These are phyloP conservation scores for Isotomurus palustris DNA, from an alignment of 2,888 invertebrate species.

Conservation along the genomic window DNA sequence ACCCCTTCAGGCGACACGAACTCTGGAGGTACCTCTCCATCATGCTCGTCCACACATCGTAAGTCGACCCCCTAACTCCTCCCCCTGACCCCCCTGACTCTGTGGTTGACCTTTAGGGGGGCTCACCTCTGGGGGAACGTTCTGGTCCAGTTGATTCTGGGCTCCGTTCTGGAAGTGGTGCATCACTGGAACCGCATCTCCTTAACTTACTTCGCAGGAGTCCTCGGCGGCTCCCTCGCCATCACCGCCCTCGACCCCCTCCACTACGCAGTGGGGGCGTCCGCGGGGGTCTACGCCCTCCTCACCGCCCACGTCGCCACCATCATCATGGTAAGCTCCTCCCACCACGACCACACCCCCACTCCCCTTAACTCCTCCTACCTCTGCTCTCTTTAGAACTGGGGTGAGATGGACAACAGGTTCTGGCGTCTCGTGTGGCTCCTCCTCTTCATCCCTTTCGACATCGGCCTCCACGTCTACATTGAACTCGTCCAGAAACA, in stretches of 20 bases:
- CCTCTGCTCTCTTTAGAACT: slow-evolving; percentile 7
- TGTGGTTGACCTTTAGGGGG: background rate
- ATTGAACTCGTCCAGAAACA: background rate
- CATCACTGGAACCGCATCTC: background rate
- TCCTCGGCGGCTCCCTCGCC: background rate
- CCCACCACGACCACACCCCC: too few relatives aligned
- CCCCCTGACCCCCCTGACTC: too few relatives aligned
- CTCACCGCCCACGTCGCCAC: background rate
- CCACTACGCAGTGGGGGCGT: background rate
- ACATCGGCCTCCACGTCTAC: slow-evolving; percentile 4
- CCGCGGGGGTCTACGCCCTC: background rate
- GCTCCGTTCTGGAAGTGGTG: background rate
- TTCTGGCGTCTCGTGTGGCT: slow-evolving; percentile 18
- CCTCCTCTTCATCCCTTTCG: slow-evolving; percentile 2
- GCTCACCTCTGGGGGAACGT: background rate
- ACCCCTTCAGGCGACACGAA: slow-evolving; percentile 14
- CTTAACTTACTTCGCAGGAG: background rate
- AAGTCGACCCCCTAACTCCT: background rate
- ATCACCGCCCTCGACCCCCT: background rate
- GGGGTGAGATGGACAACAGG: slow-evolving; percentile 20
- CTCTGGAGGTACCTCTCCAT: slow-evolving; percentile 17
- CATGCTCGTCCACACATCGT: slow-evolving; percentile 17
- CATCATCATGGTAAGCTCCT: background rate
- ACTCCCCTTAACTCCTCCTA: too few relatives aligned
- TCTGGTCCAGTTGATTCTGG: background rate